Conservation (phyloP, 2,797 vertebrate species). For the Sciurus carolinensis region DNA sequence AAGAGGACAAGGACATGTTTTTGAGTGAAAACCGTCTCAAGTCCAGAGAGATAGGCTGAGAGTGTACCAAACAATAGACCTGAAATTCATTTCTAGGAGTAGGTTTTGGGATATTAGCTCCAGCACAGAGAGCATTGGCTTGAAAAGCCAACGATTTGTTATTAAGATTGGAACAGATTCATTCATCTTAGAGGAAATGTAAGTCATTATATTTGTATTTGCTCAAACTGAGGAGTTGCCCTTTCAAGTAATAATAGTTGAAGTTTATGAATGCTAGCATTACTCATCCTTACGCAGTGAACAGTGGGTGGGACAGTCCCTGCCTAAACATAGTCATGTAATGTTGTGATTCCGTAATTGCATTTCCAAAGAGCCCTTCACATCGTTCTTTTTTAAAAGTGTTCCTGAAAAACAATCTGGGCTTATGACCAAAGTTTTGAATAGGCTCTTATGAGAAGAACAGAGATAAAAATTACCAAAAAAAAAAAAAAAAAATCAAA, state of each 20-base stretch:
- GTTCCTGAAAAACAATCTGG: slow-evolving; percentile 67
- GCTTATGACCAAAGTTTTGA: slow-evolving; percentile 61
- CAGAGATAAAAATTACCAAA: slow-evolving; percentile 3
- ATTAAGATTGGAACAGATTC: slow-evolving; percentile 16
- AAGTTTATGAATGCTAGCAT: background rate
- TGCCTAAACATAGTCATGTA: background rate
- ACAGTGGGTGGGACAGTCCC: slow-evolving; percentile 49
- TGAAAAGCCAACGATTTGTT: slow-evolving; percentile 34
- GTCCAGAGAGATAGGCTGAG: background rate
- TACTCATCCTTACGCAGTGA: slow-evolving; percentile 58
- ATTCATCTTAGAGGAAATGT: background rate
- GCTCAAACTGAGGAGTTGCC: background rate
- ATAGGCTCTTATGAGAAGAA: slow-evolving; percentile 57
- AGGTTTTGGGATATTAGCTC: background rate
- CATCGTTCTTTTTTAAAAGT: slow-evolving; percentile 44
- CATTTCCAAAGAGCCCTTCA: slow-evolving; percentile 75
- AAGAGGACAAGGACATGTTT: background rate
- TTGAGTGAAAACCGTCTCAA: slow-evolving; percentile 42
- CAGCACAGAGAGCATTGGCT: background rate
- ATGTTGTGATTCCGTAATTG: slow-evolving; percentile 47
- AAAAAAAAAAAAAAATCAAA: background rate
- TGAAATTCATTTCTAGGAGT: slow-evolving; percentile 11
- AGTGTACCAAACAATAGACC: background rate
- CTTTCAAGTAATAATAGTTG: slow-evolving; percentile 54
- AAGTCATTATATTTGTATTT: slow-evolving; percentile 13